Evolutionary conservation across 2,797 vertebrate genomes (phyloP).

Genomic region (Gymnoscopelus microlampas): DNA sequence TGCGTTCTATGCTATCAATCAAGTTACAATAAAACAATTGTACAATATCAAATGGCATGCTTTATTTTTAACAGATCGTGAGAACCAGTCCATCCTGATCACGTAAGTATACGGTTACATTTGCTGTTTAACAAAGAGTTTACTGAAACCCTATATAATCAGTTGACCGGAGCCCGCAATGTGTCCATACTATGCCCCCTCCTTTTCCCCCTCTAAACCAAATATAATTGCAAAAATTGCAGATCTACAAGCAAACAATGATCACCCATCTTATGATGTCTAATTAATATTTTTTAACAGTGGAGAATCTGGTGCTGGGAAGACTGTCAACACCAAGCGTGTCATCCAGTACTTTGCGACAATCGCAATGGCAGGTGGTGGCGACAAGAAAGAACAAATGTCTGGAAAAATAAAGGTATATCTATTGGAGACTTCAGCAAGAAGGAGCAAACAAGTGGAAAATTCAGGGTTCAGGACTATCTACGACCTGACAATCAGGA

Average conservation of each 20-base stretch:
- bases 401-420: too few relatives aligned
- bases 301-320: slow-evolving; percentile 81
- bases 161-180: too few relatives aligned
- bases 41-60: not conserved
- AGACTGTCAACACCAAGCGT: slow-evolving; percentile 81
- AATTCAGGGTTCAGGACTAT: slow-evolving; percentile 58
- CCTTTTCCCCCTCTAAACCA: too few relatives aligned
- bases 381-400: too few relatives aligned
- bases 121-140: fast-evolving
- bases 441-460: slow-evolving; percentile 65
- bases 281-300: slow-evolving; percentile 37
- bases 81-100: slow-evolving; percentile 89
- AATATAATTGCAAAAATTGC: too few relatives aligned
- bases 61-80: slow-evolving; percentile 76
- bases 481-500: not conserved
- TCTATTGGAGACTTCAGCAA: slow-evolving; percentile 64
- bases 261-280: not conserved
- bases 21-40: not conserved
- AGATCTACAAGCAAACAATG: not conserved
- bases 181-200: not conserved
- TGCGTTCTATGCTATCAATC: not conserved
- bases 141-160: not conserved
- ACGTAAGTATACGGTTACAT: slow-evolving; percentile 76
- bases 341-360: slow-evolving; percentile 83
- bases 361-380: slow-evolving; percentile 50